Evolutionary conservation across 2,888 invertebrate genomes (phyloP).

Genomic region (Ennomos quercinarius): DNA sequence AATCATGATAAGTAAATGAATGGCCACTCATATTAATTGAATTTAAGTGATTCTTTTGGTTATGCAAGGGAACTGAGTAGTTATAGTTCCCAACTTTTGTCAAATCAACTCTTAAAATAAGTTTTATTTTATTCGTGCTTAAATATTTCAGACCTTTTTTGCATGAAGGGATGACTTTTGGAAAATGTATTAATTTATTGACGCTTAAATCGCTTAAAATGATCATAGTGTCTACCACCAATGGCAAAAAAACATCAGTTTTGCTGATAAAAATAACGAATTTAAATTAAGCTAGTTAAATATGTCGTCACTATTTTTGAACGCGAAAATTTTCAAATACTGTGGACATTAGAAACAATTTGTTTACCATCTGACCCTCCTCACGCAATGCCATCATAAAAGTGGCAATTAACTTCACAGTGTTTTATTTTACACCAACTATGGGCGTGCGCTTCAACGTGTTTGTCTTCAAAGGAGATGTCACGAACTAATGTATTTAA

Average conservation of each 20-base stretch:
- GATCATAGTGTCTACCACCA: too few relatives aligned
- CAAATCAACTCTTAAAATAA: too few relatives aligned
- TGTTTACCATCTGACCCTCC: constrained; percentile 66
- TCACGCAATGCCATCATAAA: constrained; percentile 81
- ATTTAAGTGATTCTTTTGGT: constrained; percentile 60
- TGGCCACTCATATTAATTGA: constrained; percentile 78
- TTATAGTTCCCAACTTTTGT: background rate
- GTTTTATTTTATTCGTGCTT: too few relatives aligned
- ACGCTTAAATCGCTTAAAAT: too few relatives aligned
- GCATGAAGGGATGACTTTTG: too few relatives aligned
- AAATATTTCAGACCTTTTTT: too few relatives aligned
- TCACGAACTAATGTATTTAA: constrained; percentile 58
- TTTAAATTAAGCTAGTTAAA: too few relatives aligned
- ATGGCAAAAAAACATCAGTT: too few relatives aligned
- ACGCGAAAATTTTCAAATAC: constrained; percentile 14
- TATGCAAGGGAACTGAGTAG: constrained; percentile 1
- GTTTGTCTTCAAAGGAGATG: constrained; percentile 76
- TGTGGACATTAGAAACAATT: constrained; percentile 62
- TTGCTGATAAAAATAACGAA: too few relatives aligned
- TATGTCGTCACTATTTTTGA: background rate
- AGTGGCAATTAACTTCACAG: constrained; percentile 76
- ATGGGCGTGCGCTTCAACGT: constrained; percentile 44
- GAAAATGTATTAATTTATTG: too few relatives aligned
- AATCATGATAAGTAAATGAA: constrained; percentile 82
- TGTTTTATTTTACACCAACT: constrained; percentile 67